Base-by-base conservation (phyloP, 92 coral and sea anemone genomes). In the Phenganax marumi region DNA sequence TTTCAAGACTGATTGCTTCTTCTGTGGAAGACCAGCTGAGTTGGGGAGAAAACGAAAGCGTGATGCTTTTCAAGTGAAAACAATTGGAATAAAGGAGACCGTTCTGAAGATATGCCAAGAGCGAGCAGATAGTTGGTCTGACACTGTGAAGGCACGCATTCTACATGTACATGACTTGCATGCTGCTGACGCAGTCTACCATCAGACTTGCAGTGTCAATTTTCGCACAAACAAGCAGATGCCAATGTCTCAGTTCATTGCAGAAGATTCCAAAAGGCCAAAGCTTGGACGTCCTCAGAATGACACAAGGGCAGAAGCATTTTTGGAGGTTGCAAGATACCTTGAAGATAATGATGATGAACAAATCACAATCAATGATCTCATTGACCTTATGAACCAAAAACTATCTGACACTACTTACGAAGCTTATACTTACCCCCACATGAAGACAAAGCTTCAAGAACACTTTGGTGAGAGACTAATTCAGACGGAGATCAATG, bases 381-480 rank as follows among this genome's bases (percentile, higher is more conserved):
- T 81, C n/a, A 14, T 21, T 65, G 83, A 46, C 19, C 51, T 61
- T 61, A 81, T 81, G 86, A 51, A 74, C 26, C 74, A 82, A 23
- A 74, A 50, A 58, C 73, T 76, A 16, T 62, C 57, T 10, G 75
- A 68, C 13, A 48, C 76, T 53, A 83, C 53, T 48, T 84, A 85
- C 24, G 76, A 66, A 19, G 87, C 76, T 12, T 84, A 84, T 58
- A 89, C 87, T 60, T 25, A 66, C 13, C 58, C 52, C n/a, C 83
- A 89, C 84, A 86, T 89, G 90, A 89, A 83, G 33, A 49, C 21
- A 24, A 78, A 73, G 26, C 86, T 89, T n/a, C 55, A 86, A 50
- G 90, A 89, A 22, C 86, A 86, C 84, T 86, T 89, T 73, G 86
- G 90, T 8, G 88, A 89, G 75, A 74, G 55, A 52, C 68, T 89